Base-by-base conservation (phyloP, 2,113 vertebrate genomes). In the Ursus arctos region DNA sequence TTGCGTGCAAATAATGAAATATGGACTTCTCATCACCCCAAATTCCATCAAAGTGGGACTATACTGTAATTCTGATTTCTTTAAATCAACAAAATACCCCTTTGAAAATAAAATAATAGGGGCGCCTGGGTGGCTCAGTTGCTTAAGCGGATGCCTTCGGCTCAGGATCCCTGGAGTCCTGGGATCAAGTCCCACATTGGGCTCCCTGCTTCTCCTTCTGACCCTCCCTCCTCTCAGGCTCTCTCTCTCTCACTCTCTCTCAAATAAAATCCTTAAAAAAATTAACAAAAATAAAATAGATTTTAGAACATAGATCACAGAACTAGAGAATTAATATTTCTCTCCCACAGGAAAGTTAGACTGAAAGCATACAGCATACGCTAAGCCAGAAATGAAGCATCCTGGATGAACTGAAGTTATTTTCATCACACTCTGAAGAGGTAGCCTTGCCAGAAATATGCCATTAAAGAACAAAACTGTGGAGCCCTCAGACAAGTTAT, bases 391-490 rank as follows among this genome's bases (percentile, higher is more conserved):
- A 87, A 51, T 22, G 80, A 97, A 76, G 49, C 31, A 40, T 36
- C 40, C 31, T 80, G 6, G 69, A 97, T 0, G 63, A 77, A 91
- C 6, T 26, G 0, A 19, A 57, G 40, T 55, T 95, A 94, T 26
- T 55, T 49, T 97, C 97, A 97, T 98, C 95, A 69, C 28, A 96
- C 80, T 91, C 96, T 96, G 86, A 95, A 65, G 87, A 74, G 61
- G n/a, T 19, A 84, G 31, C 12, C 95, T 92, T 97, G 86, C 84
- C 96, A 94, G 74, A 97, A 98, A 97, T 95, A 97, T 80, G 76
- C 92, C 97, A 98, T 97, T 97, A 97, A 98, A 95, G 65, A 93
- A 47, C 7, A 97, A 67, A 84, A 97, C 89, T 84, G 40, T 2
- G 26, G 21, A 95, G 74, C 47, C 82, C 22, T 93, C 76, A 97